Percentiles rank a stretch among this genome's conserved stretches.
Evolutionary conservation across 2,888 invertebrate genomes (phyloP).

Genomic region (Latrodectus hesperus): DNA sequence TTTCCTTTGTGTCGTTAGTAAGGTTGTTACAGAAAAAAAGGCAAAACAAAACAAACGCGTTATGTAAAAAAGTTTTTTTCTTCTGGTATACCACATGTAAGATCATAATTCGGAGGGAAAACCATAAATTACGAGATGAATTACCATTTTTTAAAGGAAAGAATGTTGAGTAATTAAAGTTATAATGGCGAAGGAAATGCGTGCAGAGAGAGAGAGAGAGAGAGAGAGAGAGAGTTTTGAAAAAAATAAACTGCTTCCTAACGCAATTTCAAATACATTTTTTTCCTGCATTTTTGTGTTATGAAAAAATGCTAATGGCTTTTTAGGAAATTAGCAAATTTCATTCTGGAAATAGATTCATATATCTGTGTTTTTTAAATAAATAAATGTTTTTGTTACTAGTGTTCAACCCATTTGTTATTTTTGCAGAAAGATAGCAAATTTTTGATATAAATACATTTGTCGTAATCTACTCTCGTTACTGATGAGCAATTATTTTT

Average conservation of each 20-base stretch:
- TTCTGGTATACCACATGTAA: slow-evolving; percentile 6
- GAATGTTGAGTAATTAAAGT: slow-evolving; percentile 67
- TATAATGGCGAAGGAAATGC: slow-evolving; percentile 42
- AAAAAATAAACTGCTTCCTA: slow-evolving; percentile 28
- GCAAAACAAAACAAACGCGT: slow-evolving; percentile 15
- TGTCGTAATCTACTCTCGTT: no score
- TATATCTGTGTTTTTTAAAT: neutral
- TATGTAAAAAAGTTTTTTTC: slow-evolving; percentile 20
- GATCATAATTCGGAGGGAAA: slow-evolving; percentile 54
- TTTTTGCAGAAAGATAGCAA: no score
- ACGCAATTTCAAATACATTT: slow-evolving; percentile 21
- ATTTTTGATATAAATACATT: no score
- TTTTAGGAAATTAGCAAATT: slow-evolving; percentile 23
- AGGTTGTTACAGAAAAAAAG: neutral
- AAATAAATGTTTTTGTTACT: no score
- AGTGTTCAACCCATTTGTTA: no score
- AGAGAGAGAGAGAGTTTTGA: no score
- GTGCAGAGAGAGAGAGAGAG: no score
- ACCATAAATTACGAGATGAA: slow-evolving; percentile 61
- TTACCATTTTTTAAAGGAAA: slow-evolving; percentile 55
- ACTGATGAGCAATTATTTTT: no score
- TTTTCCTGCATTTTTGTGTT: neutral
- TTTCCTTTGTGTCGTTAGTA: slow-evolving; percentile 20
- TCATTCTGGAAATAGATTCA: neutral
- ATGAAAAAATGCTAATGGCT: slow-evolving; percentile 42